Evolutionary conservation across 2,797 vertebrate species (phyloP).

Genomic region (Peromyscus nudipes): DNA sequence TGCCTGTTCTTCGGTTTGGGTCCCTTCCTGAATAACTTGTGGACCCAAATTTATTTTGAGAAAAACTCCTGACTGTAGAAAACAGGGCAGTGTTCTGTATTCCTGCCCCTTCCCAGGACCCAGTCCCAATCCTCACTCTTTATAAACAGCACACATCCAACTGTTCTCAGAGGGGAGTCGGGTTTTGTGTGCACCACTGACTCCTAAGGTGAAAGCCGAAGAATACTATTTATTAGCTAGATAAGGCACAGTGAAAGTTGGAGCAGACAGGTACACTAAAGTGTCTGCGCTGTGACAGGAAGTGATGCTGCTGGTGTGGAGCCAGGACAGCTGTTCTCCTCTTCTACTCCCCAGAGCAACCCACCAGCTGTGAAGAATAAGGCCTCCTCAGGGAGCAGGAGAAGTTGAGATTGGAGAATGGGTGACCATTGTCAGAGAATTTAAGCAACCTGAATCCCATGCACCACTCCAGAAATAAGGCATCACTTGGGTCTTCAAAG

Average conservation of each 20-base stretch:
- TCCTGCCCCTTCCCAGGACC: background rate
- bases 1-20: background rate
- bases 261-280: background rate
- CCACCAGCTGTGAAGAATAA: background rate
- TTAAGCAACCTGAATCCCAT: background rate
- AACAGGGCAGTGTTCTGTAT: background rate
- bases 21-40: background rate
- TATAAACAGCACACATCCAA: background rate
- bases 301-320: background rate
- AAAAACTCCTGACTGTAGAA: background rate
- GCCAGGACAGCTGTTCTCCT: background rate
- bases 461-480: background rate
- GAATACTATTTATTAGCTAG: background rate
- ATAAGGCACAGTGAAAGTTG: no score
- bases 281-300: background rate
- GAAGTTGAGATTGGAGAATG: fast-evolving
- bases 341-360: background rate
- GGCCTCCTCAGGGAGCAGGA: background rate
- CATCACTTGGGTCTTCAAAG: background rate
- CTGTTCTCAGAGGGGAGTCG: background rate
- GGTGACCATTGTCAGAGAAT: background rate
- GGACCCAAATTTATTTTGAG: background rate
- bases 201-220: background rate
- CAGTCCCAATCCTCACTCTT: fast-evolving
- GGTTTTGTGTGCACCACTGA: background rate